Evolutionary conservation across 2,797 vertebrate species (phyloP), one percentile per base, ranked within the genome.

Genomic region (Mallotus villosus): DNA sequence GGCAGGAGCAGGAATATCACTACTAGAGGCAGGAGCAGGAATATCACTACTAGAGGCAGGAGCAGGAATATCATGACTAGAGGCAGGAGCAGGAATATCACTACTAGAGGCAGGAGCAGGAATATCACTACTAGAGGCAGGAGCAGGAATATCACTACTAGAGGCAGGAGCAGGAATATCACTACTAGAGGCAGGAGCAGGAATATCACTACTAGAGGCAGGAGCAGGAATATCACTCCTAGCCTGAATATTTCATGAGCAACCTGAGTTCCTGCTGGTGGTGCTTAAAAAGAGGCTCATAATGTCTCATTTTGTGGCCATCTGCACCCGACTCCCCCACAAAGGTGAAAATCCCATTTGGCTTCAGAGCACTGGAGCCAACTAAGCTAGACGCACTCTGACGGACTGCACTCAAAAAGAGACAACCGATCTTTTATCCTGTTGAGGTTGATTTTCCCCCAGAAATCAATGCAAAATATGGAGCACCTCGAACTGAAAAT

Each of bases 221-320:
- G 9, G 79, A 74, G 73, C 74, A 69, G 72, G 66, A 82, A 72
- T 68, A 77, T 78, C 75, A 79, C 79, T 81, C 78, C 83, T 80
- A 77, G 74, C 76, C 78, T 87, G 82, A 84, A 87, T 87, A 81
- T 85, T 87, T 85, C 70, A 87, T 85, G 79, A 85, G 83, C 82
- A 87, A 85, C 85, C 83, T 87, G 85, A 85, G 80, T 79, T 70
- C 75, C 79, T 77, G 74, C 76, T 80, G 71, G 67, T 63, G 74
- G 67, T 72, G 78, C 72, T 83, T 83, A 81, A 85, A 79, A 82
- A 5, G 32, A 34, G 76, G 67, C 74, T 82, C 81, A 75, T 73
- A 75, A 86, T 82, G 78, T 80, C 78, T 78, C 73, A 53, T 74
- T 81, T 77, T 79, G 78, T 77, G 64, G 78, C 77, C 85, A 82